These are phyloP conservation scores for Chelonia mydas DNA, from an alignment of 2,797 vertebrate genomes.

Conservation along the genomic window DNA sequence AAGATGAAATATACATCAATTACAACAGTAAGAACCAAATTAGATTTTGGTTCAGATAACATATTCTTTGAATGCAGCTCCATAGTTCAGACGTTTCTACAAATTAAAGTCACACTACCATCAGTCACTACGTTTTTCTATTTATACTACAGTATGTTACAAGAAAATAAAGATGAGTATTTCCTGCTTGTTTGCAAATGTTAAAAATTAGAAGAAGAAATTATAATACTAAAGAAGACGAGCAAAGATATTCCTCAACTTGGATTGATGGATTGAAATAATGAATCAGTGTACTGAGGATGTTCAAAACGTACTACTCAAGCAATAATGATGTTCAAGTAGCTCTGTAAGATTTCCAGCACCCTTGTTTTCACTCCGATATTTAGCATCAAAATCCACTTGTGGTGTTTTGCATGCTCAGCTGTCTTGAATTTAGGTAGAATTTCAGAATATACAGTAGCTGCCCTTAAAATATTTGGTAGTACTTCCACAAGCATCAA, in stretches of 20 bases:
- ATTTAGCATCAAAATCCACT: slow-evolving; percentile 57
- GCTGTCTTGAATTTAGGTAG: slow-evolving; percentile 41
- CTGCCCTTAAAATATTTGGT: slow-evolving; percentile 43
- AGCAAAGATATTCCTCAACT: accelerated
- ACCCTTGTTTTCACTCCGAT: background rate
- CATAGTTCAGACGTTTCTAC: background rate
- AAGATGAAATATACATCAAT: background rate
- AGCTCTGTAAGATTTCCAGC: background rate
- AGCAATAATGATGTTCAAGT: background rate
- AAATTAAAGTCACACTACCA: background rate
- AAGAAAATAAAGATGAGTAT: background rate
- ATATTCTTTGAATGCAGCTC: background rate
- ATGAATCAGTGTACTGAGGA: background rate
- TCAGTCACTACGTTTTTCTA: background rate
- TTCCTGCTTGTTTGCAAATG: slow-evolving; percentile 11
- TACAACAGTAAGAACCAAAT: background rate
- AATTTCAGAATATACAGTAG: slow-evolving; percentile 39
- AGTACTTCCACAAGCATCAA: slow-evolving; percentile 56
- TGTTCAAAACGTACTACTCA: accelerated
- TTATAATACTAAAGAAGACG: background rate
- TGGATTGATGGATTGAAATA: background rate
- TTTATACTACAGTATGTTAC: background rate
- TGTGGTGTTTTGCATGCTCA: slow-evolving; percentile 34
- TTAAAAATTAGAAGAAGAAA: background rate
- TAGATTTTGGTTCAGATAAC: background rate